A percentile compares a stretch with the other conserved stretches of the same genome.
Evolutionary conservation across 53 echinoderm and acorn worm genomes (phyloP).

Genomic region (Luidia sarsii): DNA sequence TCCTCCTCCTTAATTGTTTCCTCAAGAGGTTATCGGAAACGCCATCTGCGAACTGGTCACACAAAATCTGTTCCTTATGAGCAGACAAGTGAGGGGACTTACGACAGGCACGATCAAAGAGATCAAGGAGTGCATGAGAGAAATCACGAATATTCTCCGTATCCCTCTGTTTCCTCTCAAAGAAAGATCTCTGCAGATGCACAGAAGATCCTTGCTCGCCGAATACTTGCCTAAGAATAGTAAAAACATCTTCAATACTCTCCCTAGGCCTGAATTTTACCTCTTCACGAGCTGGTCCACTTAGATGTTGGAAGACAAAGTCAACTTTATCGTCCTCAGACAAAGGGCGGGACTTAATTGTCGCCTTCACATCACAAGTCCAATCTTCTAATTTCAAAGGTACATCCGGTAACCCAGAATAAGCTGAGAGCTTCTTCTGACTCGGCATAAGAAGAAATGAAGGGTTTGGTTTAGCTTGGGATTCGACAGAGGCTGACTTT

Average conservation of each 20-base stretch:
- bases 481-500: not conserved
- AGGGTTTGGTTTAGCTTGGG: not conserved
- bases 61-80: not conserved
- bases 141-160: slow-evolving; percentile 19
- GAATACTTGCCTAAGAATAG: not conserved
- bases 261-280: not conserved
- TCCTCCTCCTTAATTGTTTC: not conserved
- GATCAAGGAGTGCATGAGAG: slow-evolving; percentile 22
- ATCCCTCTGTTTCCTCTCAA: slow-evolving; percentile 9
- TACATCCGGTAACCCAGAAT: not conserved
- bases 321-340: not conserved
- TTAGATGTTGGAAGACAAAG: slow-evolving; percentile 10
- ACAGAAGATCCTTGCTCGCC: slow-evolving; percentile 23
- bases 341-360: not conserved
- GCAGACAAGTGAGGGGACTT: not conserved
- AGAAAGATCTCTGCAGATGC: slow-evolving; percentile 15
- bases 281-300: not conserved
- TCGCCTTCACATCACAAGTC: not conserved
- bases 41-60: slow-evolving; percentile 16
- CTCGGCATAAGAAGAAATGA: slow-evolving; percentile 10
- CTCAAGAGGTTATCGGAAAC: not conserved
- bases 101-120: slow-evolving; percentile 1
- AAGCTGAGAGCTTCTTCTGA: not conserved
- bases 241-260: not conserved
- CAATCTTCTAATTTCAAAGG: not conserved